Base-by-base conservation (phyloP, 37 sponge, comb jelly and placozoan genomes). In the Aplysina aerophoba region DNA sequence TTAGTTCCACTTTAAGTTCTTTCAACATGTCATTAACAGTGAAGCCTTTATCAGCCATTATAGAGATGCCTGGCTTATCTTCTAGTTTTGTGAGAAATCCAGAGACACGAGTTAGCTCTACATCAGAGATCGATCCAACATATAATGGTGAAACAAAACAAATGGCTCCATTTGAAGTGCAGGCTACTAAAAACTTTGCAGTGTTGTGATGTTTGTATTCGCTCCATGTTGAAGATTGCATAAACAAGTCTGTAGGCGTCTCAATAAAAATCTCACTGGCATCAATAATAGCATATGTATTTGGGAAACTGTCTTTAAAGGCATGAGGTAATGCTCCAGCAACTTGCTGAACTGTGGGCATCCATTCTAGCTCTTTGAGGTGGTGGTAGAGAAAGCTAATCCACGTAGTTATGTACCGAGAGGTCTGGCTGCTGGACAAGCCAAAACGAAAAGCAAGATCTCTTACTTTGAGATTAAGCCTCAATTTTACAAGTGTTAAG, bases 231-330 rank as follows among this genome's bases (percentile, higher is more conserved):
- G 58, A 55, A 24, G 75, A 85, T 37, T 85, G 71, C 50, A 82
- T 35, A 33, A 38, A 54, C 11, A 87, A 34, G 55, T 81, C 82
- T 57, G 60, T 41, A 6, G 88, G 88, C 1, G 83, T 81, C 27
- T 87, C 44, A 1, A 81, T 73, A 38, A 69, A 82, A 8, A 87
- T 19, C 31, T 87, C 83, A 44, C 61, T 82, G 13, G 62, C 82
- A 87, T 87, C 88, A 30, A 87, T 78, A 1, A 87, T 87, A 0
- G 39, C 61, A 81, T 55, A 87, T 27, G 87, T 87, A 16, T 33
- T 68, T 0, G 87, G 81, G 28, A 65, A 87, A 12, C n/a, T 16
- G 5, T 82, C 75, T 15, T 37, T 31, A 35, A 81, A 87, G 24
- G 59, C 59, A 82, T 55, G 55, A 40, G 87, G 87, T 21, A 87